phyloP scores from a whole-genome alignment of 2,797 vertebrate species.

The Setipinna tenuifilis region DNA sequence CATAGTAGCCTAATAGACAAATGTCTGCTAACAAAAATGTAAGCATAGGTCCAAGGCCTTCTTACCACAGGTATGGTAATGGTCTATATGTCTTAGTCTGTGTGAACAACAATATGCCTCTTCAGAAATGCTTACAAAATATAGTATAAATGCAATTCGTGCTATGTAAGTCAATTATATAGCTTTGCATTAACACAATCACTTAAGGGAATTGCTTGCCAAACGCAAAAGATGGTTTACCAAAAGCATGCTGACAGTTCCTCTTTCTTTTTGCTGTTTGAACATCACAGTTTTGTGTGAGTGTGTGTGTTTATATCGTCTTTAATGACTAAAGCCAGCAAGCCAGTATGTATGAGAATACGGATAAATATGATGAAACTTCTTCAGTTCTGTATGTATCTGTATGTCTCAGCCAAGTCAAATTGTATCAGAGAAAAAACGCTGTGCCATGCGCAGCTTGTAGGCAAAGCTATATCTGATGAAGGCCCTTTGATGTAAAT shows the following conservation, averaged over 20 bases:
- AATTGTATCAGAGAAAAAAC: neutral
- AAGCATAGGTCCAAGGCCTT: too few relatives aligned
- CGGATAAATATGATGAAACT: neutral
- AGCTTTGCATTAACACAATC: slow-evolving; percentile 4
- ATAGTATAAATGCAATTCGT: neutral
- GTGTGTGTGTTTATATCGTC: too few relatives aligned
- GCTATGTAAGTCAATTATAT: neutral
- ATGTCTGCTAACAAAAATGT: too few relatives aligned
- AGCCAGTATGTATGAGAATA: neutral
- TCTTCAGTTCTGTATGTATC: neutral
- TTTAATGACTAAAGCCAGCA: neutral
- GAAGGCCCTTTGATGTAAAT: slow-evolving; percentile 16
- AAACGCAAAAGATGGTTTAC: neutral
- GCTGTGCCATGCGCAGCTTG: neutral
- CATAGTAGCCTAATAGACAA: too few relatives aligned
- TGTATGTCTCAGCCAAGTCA: neutral
- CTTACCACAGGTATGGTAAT: too few relatives aligned
- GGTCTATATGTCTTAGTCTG: too few relatives aligned
- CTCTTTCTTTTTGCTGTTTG: neutral
- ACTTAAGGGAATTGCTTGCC: neutral
- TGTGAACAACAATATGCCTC: neutral
- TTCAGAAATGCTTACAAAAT: neutral
- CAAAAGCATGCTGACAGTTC: neutral
- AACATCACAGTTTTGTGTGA: neutral
- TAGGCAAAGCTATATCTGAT: slow-evolving; percentile 9